Evolutionary conservation across 2,113 vertebrate genomes (phyloP).

Genomic region (Corvus cornix): DNA sequence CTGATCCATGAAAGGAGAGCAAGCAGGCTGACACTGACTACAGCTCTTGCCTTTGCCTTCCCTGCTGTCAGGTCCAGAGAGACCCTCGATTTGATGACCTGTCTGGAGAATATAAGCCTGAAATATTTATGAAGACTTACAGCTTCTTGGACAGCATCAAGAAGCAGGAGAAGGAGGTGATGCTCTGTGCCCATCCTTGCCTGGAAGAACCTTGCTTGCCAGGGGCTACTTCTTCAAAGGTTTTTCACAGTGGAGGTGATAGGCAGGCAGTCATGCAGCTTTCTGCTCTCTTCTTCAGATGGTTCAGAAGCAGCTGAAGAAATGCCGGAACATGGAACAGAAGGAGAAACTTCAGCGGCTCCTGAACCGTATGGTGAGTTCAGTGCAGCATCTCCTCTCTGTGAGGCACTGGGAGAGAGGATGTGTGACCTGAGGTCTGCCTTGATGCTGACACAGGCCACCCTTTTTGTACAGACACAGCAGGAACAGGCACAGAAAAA

Average conservation of each 20-base stretch:
- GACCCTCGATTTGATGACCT: constrained; percentile 96
- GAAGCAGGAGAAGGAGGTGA: constrained; percentile 84
- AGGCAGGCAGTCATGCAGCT: neutral
- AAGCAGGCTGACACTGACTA: neutral
- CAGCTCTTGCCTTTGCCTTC: neutral
- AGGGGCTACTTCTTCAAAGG: neutral
- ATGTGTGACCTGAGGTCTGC: neutral
- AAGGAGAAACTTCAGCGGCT: constrained; percentile 72
- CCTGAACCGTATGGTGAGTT: constrained; percentile 77
- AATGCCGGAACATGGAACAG: constrained; percentile 39
- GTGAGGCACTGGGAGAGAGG: neutral
- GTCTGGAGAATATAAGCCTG: constrained; percentile 92
- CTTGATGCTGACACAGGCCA: neutral
- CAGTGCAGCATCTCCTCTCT: neutral
- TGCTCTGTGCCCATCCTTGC: neutral
- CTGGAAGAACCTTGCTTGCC: neutral
- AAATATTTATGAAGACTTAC: constrained; percentile 90
- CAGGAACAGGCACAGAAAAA: constrained; percentile 81
- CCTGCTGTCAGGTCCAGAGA: constrained; percentile 70
- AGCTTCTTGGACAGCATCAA: constrained; percentile 83
- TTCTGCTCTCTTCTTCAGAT: constrained; percentile 56
- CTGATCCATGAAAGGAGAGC: neutral
- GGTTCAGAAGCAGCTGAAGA: constrained; percentile 76
- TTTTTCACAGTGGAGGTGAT: neutral
- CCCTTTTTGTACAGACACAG: constrained; percentile 77